Percentiles rank a stretch among this genome's conserved stretches.
Evolutionary conservation across 2,888 invertebrate genomes (phyloP).

Genomic region (Apamea monoglypha): DNA sequence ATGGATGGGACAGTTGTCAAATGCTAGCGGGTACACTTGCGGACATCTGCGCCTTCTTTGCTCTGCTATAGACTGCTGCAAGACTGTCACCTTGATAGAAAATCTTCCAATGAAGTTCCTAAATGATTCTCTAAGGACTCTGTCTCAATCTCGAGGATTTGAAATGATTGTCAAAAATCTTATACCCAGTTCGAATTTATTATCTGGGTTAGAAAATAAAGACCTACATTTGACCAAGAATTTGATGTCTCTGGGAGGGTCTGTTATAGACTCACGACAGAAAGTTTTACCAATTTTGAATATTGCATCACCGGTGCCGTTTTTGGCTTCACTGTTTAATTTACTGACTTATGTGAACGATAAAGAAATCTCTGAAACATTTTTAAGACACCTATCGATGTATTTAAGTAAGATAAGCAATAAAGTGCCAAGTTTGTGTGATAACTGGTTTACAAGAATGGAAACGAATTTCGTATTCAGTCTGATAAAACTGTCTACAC

Average conservation of each 20-base stretch:
- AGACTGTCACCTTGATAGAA: conserved; percentile 78
- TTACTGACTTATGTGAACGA: conserved; percentile 78
- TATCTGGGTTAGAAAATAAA: conserved; percentile 81
- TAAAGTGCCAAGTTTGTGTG: conserved; percentile 82
- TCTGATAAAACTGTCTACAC: conserved; percentile 84
- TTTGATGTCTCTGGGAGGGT: conserved; percentile 79
- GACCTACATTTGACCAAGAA: conserved; percentile 81
- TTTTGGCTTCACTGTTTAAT: conserved; percentile 83
- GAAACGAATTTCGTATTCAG: conserved; percentile 90
- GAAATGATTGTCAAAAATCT: conserved; percentile 82
- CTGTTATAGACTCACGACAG: conserved; percentile 78
- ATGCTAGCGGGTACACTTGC: conserved; percentile 83
- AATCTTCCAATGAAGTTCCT: conserved; percentile 77
- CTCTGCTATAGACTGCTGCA: conserved; percentile 83
- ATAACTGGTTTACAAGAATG: conserved; percentile 92
- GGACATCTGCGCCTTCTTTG: conserved; percentile 83
- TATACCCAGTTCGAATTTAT: conserved; percentile 82
- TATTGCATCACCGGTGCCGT: conserved; percentile 81
- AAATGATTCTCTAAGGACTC: conserved; percentile 75
- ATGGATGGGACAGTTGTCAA: conserved; percentile 86
- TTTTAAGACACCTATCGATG: conserved; percentile 79
- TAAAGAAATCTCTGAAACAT: conserved; percentile 79
- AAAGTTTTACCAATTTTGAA: conserved; percentile 84
- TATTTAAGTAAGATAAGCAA: conserved; percentile 85
- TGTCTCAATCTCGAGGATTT: conserved; percentile 87